Conservation (phyloP, 2,113 vertebrate genomes). For the Xenus cinereus region DNA sequence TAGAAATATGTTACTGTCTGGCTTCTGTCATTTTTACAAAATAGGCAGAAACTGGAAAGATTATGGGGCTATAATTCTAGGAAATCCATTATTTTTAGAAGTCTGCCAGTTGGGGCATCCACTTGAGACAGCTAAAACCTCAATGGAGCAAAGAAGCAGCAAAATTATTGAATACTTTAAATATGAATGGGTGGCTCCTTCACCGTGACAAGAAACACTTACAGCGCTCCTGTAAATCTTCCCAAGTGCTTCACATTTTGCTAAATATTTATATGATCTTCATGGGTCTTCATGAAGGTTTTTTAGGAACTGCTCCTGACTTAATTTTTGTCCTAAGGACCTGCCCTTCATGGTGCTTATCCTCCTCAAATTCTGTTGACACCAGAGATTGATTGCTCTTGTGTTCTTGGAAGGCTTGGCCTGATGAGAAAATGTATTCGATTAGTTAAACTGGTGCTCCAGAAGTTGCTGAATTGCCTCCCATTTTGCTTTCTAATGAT, state of each 20-base stretch:
- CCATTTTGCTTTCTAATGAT: background rate
- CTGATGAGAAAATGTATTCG: background rate
- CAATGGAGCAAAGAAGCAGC: background rate
- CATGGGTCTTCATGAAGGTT: background rate
- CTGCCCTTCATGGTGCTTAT: background rate
- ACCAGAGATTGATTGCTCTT: background rate
- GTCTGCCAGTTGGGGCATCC: background rate
- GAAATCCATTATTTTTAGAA: background rate
- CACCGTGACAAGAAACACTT: background rate
- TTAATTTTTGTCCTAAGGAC: background rate
- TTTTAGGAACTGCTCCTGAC: background rate
- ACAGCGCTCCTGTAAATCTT: background rate
- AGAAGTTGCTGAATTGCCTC: background rate
- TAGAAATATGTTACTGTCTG: background rate
- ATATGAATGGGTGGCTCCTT: background rate
- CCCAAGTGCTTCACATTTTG: background rate
- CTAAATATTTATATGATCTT: background rate
- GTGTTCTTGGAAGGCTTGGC: background rate
- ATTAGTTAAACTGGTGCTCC: background rate
- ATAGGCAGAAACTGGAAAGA: background rate
- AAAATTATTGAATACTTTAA: background rate
- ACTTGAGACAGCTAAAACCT: background rate
- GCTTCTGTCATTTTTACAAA: background rate
- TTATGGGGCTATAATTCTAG: background rate
- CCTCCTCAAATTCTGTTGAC: background rate